Evolutionary conservation across 2,113 vertebrate species (phyloP).

Genomic region (Leucopsar rothschildi): DNA sequence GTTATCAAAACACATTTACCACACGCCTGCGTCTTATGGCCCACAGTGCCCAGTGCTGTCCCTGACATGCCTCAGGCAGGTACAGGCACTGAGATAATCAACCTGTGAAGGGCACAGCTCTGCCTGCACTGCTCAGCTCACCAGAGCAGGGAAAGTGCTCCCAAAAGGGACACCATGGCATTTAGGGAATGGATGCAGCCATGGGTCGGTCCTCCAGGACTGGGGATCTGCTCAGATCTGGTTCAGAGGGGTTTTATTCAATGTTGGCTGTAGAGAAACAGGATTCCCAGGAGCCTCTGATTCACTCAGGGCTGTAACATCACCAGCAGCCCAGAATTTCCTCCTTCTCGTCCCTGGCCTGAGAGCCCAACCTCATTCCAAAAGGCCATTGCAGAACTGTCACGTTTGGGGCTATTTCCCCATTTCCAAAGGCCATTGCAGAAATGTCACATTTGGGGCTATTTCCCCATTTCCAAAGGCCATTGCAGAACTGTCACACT

Average conservation of each 20-base stretch:
- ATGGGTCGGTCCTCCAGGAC: neutral
- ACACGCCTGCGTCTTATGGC: neutral
- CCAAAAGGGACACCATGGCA: neutral
- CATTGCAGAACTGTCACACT: neutral
- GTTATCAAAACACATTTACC: conserved; percentile 61
- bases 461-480: neutral
- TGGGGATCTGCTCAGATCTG: neutral
- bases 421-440: neutral
- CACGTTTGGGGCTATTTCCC: neutral
- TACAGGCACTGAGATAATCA: neutral
- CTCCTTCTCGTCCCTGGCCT: neutral
- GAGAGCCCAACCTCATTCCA: conserved; percentile 26
- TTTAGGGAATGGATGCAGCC: rapidly evolving
- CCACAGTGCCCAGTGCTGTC: neutral
- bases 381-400: conserved; percentile 2
- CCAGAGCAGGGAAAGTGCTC: neutral
- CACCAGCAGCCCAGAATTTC: neutral
- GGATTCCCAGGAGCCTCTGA: neutral
- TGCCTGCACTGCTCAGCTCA: neutral
- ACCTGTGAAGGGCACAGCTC: conserved; percentile 49
- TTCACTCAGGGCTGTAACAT: neutral
- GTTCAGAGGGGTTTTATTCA: neutral
- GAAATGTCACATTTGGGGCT: neutral
- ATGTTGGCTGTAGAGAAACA: neutral
- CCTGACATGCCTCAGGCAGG: neutral